Evolutionary conservation across 1,140 invertebrate species (phyloP).

Genomic region (Neomicropteryx cornuta): DNA sequence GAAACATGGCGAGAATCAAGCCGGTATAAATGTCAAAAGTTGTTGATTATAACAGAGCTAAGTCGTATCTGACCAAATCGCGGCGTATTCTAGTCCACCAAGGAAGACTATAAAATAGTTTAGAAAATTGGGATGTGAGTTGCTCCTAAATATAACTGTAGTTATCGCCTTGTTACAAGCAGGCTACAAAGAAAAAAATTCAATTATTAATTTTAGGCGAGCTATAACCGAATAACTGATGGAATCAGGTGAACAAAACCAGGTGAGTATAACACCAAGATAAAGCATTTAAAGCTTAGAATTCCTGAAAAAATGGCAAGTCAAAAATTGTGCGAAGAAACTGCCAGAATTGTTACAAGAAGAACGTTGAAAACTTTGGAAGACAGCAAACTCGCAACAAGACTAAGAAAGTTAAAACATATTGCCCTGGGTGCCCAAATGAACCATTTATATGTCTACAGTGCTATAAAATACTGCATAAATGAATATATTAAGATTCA

Average conservation of each 20-base stretch:
- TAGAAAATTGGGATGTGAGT: slow-evolving; percentile 27
- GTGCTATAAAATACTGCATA: slow-evolving; percentile 14
- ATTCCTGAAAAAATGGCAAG: too few relatives aligned
- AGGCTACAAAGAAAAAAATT: too few relatives aligned
- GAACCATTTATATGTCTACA: slow-evolving; percentile 14
- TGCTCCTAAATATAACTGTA: slow-evolving; percentile 24
- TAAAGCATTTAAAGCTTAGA: too few relatives aligned
- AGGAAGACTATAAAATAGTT: slow-evolving; percentile 27
- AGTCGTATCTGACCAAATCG: slow-evolving; percentile 30
- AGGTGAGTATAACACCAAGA: too few relatives aligned
- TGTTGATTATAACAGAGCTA: slow-evolving; percentile 12
- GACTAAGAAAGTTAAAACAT: slow-evolving; percentile 17
- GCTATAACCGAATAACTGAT: too few relatives aligned
- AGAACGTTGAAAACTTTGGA: slow-evolving; percentile 8
- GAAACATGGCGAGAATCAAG: not conserved
- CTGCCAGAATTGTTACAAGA: slow-evolving; percentile 12
- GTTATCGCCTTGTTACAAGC: too few relatives aligned
- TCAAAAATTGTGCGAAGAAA: slow-evolving; percentile 3
- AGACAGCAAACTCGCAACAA: slow-evolving; percentile 14
- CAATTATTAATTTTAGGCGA: too few relatives aligned
- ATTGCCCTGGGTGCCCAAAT: slow-evolving; percentile 14
- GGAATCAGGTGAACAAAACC: too few relatives aligned
- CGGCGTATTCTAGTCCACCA: slow-evolving; percentile 24
- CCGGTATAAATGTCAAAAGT: not conserved
- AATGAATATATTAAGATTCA: too few relatives aligned